These are phyloP conservation scores for Coptotermes formosanus DNA, from an alignment of 1,140 invertebrate genomes.

Conservation along the genomic window DNA sequence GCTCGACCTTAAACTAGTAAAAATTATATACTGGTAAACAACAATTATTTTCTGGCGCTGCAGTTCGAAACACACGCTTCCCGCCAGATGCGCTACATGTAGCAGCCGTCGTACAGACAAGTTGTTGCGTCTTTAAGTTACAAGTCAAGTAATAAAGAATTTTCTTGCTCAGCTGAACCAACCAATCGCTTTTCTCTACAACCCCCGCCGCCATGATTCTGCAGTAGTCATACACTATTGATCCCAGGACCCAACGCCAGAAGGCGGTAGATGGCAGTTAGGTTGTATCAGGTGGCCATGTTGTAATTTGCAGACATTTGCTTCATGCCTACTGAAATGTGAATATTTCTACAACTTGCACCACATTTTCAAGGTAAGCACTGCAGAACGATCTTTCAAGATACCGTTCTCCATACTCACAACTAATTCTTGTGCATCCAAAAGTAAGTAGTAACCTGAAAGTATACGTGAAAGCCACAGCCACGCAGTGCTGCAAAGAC, in stretches of 20 bases:
- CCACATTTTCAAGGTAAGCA: neutral
- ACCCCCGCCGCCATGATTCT: neutral
- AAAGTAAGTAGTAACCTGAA: neutral
- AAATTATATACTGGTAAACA: too few species aligned
- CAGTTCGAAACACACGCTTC: too few species aligned
- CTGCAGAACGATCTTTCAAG: too few species aligned
- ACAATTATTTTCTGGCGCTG: too few species aligned
- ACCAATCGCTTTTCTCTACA: neutral
- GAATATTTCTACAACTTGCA: neutral
- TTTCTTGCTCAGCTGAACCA: neutral
- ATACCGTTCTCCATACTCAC: neutral
- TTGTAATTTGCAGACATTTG: constrained; percentile 5
- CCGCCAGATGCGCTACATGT: too few species aligned
- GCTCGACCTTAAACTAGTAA: too few species aligned
- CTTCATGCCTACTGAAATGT: neutral
- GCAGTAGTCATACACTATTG: constrained; percentile 5
- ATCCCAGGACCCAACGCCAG: neutral
- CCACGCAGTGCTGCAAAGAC: neutral
- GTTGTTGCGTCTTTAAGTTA: neutral
- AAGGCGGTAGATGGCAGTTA: neutral
- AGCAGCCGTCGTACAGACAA: neutral
- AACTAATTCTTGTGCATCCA: neutral
- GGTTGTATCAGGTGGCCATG: neutral
- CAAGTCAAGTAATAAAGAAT: neutral
- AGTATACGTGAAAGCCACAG: neutral